phyloP scores from a whole-genome alignment of 2,888 invertebrate genomes.

The Macrophya annulata region DNA sequence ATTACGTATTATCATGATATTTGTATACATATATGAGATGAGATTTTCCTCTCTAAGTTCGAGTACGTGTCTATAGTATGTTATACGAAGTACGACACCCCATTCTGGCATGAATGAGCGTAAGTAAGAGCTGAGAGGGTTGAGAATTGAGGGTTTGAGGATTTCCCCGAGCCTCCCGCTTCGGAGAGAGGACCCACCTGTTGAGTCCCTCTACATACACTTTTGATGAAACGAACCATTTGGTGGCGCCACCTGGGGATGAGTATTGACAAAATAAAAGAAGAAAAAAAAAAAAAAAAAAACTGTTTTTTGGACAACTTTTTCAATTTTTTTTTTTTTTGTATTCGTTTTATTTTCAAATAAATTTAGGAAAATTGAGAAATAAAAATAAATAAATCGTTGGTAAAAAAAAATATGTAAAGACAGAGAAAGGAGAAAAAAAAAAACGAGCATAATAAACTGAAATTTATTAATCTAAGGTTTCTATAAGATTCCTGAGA shows the following conservation, averaged over 20 bases:
- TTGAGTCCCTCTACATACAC: slow-evolving; percentile 32
- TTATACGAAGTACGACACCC: background rate
- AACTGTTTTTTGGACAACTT: background rate
- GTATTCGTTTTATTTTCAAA: too few relatives aligned
- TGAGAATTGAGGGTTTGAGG: slow-evolving; percentile 41
- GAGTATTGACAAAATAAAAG: too few relatives aligned
- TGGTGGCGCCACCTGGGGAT: slow-evolving; percentile 45
- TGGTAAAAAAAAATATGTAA: too few relatives aligned
- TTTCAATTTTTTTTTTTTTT: background rate
- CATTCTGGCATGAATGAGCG: slow-evolving; percentile 52
- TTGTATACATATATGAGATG: background rate
- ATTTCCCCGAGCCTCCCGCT: slow-evolving; percentile 2
- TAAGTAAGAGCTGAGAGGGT: slow-evolving; percentile 54
- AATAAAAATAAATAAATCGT: too few relatives aligned
- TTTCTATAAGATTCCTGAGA: background rate
- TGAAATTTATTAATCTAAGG: background rate
- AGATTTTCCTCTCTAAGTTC: background rate
- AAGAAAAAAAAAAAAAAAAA: too few relatives aligned
- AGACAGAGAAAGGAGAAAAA: too few relatives aligned
- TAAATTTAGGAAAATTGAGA: too few relatives aligned
- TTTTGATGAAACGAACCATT: slow-evolving; percentile 13
- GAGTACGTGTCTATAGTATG: slow-evolving; percentile 59
- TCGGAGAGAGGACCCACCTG: slow-evolving; percentile 37
- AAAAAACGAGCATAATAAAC: too few relatives aligned
- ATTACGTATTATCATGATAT: too few relatives aligned